Base-by-base conservation (phyloP, 30 jellyfish, hydroid and myxozoan species). In the Aurelia sp. region DNA sequence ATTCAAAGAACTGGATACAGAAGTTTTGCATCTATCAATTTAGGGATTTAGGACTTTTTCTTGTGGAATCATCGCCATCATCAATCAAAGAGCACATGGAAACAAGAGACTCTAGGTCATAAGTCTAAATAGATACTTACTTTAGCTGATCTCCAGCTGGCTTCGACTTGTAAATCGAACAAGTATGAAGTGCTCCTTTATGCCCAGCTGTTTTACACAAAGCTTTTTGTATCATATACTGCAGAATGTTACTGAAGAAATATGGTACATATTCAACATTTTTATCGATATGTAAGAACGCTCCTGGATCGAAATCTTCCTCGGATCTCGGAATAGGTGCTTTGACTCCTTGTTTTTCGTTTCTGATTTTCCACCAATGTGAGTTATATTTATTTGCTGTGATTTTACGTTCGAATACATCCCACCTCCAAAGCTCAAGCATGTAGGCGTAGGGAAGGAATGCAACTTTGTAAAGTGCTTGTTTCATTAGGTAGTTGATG, bases 351-450 rank as follows among this genome's bases (percentile, higher is more conserved):
- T 74, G 91, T 64, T 52, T 30, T 48, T 78, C 67, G 48, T 64
- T 60, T 19, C 94, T 31, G 4, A 85, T 30, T 61, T 77, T 78
- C 98, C 98, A 91, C 98, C 98, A 91, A 21, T 91, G 62, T 0
- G 37, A 62, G 59, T 91, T 91, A 88, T 84, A 91, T n/a, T 79
- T 77, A 30, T 51, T 41, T n/a, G 98, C 90, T 4, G 62, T 71
- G 18, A 76, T 72, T 23, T 77, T 76, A 37, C 91, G 80, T 17
- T 74, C 71, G 85, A 91, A 91, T 17, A 91, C 98, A 66, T 92
- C 85, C 96, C 96, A 91, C 21, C 98, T 66, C 96, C 96, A 91
- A 20, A 74, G 27, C 30, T 91, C 98, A 31, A 85, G 78, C 68
- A 85, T 84, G 84, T 84, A 91, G 23, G 96, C 81, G 70, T 71